A percentile compares a stretch with the other conserved stretches of the same genome.
These are phyloP conservation scores for Pristionchus maxplancki DNA, from an alignment of 2,888 invertebrate species.

Conservation along the genomic window DNA sequence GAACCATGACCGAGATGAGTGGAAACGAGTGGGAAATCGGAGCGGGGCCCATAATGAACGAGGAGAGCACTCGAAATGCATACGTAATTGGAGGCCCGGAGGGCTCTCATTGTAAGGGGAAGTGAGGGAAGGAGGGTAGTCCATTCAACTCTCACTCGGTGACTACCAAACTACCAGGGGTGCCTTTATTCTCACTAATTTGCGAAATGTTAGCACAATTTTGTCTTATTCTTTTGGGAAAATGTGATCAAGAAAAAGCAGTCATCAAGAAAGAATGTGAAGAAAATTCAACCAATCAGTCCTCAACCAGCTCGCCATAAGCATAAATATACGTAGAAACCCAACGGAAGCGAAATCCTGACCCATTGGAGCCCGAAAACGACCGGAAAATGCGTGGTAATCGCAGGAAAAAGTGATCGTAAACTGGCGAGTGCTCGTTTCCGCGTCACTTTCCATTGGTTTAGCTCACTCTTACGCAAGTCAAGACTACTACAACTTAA, in stretches of 20 bases:
- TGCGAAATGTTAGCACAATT: too few relatives aligned
- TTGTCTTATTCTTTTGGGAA: too few relatives aligned
- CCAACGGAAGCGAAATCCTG: too few relatives aligned
- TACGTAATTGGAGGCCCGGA: constrained; percentile 16
- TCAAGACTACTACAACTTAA: neutral
- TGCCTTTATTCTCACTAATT: too few relatives aligned
- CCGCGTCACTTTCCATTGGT: neutral
- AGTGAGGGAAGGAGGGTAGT: neutral
- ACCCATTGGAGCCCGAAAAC: neutral
- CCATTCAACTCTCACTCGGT: constrained; percentile 20
- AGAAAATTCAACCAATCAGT: too few relatives aligned
- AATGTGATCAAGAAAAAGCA: too few relatives aligned
- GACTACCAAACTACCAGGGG: too few relatives aligned
- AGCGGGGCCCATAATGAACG: constrained; percentile 1
- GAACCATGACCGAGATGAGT: neutral
- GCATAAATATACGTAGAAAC: too few relatives aligned
- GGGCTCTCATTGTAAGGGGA: constrained; percentile 31
- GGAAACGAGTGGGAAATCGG: neutral
- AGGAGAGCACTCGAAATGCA: constrained; percentile 21
- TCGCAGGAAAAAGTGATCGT: neutral
- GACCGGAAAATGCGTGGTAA: neutral
- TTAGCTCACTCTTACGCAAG: neutral
- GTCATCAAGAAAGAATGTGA: too few relatives aligned
- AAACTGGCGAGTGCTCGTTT: neutral
- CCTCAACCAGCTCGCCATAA: too few relatives aligned